These are phyloP conservation scores for Myiopsitta monachus DNA, from an alignment of 2,113 vertebrate species.

Conservation along the genomic window DNA sequence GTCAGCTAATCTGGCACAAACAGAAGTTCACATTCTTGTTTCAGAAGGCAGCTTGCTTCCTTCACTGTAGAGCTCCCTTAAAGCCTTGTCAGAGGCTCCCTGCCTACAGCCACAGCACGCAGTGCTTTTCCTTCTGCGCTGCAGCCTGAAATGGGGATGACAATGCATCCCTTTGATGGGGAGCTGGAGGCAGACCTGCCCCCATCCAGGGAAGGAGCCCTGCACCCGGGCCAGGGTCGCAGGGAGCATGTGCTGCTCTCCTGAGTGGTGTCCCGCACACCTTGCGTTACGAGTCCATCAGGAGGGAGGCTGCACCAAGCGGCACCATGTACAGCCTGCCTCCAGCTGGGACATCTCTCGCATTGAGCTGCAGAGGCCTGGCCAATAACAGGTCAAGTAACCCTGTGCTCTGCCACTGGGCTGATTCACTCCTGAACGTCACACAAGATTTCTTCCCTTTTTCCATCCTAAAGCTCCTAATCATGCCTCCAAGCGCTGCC, in stretches of 20 bases:
- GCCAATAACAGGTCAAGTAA: not conserved
- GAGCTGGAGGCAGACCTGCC: accelerated
- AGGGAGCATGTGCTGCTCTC: not conserved
- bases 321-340: not conserved
- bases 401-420: not conserved
- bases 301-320: not conserved
- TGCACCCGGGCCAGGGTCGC: too few relatives aligned
- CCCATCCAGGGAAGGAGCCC: not conserved
- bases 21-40: not conserved
- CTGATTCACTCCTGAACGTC: not conserved
- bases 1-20: not conserved
- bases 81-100: not conserved
- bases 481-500: not conserved
- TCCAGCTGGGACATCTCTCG: too few relatives aligned
- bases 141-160: accelerated
- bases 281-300: accelerated
- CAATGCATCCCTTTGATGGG: accelerated
- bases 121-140: not conserved
- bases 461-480: not conserved
- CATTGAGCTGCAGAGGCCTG: accelerated
- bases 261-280: accelerated
- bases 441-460: not conserved
- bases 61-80: not conserved
- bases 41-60: not conserved
- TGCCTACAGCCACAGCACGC: accelerated